A percentile compares a stretch with the other conserved stretches of the same genome.
phyloP scores from a whole-genome alignment of 2,888 invertebrate genomes.

The Conops quadrifasciatus region DNA sequence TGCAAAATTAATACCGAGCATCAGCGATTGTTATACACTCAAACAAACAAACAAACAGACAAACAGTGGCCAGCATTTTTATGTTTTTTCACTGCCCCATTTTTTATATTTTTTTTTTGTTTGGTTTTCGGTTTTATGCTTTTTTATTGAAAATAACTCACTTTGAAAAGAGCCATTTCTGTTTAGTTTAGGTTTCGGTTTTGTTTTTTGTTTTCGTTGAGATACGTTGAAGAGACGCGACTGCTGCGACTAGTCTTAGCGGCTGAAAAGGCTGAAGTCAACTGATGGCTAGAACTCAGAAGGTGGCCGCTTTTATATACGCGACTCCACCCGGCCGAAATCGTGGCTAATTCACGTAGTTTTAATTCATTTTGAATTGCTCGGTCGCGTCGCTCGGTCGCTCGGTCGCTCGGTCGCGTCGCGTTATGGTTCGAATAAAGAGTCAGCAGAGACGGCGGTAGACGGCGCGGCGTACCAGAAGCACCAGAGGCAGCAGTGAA shows the following conservation, averaged over 20 bases:
- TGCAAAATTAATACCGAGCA: neutral
- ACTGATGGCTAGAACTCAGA: conserved; percentile 67
- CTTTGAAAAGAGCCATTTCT: conserved; percentile 66
- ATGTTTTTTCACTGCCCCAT: too few relatives aligned
- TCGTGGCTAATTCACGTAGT: conserved; percentile 36
- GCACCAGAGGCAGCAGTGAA: neutral
- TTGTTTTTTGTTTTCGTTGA: conserved; percentile 6
- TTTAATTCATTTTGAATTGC: conserved; percentile 37
- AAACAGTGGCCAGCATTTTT: too few relatives aligned
- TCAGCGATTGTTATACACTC: too few relatives aligned
- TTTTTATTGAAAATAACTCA: conserved; percentile 55
- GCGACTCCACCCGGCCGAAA: conserved; percentile 62
- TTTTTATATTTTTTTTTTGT: conserved; percentile 17
- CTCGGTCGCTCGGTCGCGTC: conserved; percentile 34
- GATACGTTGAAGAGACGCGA: conserved; percentile 40
- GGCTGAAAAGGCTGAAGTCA: conserved; percentile 63
- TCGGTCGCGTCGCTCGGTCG: conserved; percentile 40
- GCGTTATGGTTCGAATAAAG: neutral
- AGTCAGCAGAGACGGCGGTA: neutral
- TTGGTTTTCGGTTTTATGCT: conserved; percentile 24
- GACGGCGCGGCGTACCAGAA: neutral
- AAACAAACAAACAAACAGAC: too few relatives aligned
- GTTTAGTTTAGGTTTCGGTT: neutral
- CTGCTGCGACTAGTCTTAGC: conserved; percentile 47
- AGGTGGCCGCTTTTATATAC: conserved; percentile 65